Percentiles rank a stretch among this genome's conserved stretches.
Conservation (phyloP, 2,888 invertebrate genomes). For the Harmothoe impar region DNA sequence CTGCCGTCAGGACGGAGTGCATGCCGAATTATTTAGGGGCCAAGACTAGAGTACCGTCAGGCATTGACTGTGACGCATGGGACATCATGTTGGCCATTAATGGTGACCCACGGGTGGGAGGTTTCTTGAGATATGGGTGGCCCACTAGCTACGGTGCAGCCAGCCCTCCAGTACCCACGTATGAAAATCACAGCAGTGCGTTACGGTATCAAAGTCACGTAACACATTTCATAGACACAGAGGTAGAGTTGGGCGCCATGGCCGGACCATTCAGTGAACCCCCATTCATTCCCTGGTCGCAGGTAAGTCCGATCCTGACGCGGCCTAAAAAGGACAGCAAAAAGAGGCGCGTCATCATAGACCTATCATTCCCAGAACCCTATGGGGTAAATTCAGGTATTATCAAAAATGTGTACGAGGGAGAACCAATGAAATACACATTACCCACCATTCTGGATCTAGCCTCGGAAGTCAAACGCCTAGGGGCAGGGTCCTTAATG, state of each 20-base stretch:
- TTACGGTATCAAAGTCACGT: neutral
- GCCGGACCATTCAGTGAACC: neutral
- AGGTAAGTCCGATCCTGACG: neutral
- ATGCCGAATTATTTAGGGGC: too few relatives aligned
- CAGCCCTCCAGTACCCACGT: too few relatives aligned
- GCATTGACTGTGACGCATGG: too few relatives aligned
- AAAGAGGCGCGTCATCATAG: neutral
- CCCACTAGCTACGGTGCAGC: too few relatives aligned
- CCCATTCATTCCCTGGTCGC: too few relatives aligned
- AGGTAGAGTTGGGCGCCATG: neutral
- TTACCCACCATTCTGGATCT: neutral
- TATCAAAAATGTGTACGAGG: too few relatives aligned
- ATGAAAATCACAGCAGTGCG: neutral
- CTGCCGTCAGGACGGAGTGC: too few relatives aligned
- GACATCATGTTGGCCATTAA: too few relatives aligned
- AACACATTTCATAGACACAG: neutral
- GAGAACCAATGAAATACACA: neutral
- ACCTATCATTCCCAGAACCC: neutral
- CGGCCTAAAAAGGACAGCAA: neutral
- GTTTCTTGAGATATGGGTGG: too few relatives aligned
- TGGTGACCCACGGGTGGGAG: too few relatives aligned
- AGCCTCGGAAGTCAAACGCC: neutral
- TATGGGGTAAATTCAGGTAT: neutral
- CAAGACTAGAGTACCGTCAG: too few relatives aligned
- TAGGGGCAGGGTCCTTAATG: neutral